Evolutionary conservation across 1,140 invertebrate genomes (phyloP).

Genomic region (Rhopalosiphum maidis): DNA sequence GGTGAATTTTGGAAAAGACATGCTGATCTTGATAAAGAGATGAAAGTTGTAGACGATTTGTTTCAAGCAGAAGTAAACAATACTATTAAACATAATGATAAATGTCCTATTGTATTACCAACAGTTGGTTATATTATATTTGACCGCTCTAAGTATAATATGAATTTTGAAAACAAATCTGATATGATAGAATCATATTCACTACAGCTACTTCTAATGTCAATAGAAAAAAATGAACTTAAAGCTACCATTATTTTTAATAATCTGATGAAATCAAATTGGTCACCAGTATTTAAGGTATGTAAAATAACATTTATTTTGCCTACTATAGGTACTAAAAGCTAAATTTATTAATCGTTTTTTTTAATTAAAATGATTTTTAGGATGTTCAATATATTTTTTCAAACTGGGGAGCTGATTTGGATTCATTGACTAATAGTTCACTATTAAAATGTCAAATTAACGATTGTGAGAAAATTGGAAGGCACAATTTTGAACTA

Average conservation of each 20-base stretch:
- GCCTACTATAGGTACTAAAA: neutral
- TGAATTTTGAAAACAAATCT: neutral
- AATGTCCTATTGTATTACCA: neutral
- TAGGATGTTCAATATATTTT: conserved; percentile 28
- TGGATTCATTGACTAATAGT: neutral
- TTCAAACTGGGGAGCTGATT: conserved; percentile 39
- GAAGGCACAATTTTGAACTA: conserved; percentile 19
- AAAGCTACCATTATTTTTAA: neutral
- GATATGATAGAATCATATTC: neutral
- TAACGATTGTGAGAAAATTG: neutral
- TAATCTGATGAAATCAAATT: neutral
- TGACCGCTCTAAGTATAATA: neutral
- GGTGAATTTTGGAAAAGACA: neutral
- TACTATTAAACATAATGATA: neutral
- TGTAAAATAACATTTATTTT: neutral
- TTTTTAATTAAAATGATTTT: neutral
- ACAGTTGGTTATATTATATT: neutral
- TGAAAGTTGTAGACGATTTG: conserved; percentile 22
- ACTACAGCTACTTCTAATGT: neutral
- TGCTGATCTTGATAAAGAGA: conserved; percentile 25
- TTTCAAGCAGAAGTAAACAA: neutral
- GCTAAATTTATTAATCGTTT: neutral
- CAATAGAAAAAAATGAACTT: neutral
- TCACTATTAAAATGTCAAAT: neutral
- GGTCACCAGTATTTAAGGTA: neutral